Conservation (phyloP, 2,113 vertebrate genomes). For the Gnathonemus echidnorhynchus region DNA sequence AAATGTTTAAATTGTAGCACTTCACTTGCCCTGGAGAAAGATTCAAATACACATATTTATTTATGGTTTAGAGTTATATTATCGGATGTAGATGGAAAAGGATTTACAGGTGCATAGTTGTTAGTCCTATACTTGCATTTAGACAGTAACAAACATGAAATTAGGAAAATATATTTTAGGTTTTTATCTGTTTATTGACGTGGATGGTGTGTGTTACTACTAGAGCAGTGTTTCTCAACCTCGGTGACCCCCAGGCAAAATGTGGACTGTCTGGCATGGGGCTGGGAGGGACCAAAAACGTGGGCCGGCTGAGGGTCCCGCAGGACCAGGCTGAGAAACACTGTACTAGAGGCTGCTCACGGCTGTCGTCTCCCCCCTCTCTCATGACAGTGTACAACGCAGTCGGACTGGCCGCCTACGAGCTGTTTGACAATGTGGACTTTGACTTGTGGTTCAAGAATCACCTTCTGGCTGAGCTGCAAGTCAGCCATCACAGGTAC, state of each 20-base stretch:
- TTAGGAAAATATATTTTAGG: neutral
- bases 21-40: neutral
- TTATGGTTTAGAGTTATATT: neutral
- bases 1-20: neutral
- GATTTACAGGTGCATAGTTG: neutral
- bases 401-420: conserved; percentile 88
- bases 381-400: conserved; percentile 81
- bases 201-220: neutral
- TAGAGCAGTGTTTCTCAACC: neutral
- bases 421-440: conserved; percentile 95
- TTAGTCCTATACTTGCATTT: neutral
- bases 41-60: neutral
- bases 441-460: conserved; percentile 98
- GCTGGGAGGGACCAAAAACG: neutral
- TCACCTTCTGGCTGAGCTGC: conserved; percentile 86
- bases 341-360: neutral
- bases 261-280: neutral
- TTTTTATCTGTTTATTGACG: neutral
- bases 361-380: neutral
- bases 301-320: neutral
- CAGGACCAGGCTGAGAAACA: neutral
- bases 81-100: neutral
- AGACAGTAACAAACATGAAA: neutral
- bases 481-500: conserved; percentile 88
- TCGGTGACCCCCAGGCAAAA: neutral